Base-by-base conservation (phyloP, 2,888 invertebrate genomes). In the Dendrolimus pini region DNA sequence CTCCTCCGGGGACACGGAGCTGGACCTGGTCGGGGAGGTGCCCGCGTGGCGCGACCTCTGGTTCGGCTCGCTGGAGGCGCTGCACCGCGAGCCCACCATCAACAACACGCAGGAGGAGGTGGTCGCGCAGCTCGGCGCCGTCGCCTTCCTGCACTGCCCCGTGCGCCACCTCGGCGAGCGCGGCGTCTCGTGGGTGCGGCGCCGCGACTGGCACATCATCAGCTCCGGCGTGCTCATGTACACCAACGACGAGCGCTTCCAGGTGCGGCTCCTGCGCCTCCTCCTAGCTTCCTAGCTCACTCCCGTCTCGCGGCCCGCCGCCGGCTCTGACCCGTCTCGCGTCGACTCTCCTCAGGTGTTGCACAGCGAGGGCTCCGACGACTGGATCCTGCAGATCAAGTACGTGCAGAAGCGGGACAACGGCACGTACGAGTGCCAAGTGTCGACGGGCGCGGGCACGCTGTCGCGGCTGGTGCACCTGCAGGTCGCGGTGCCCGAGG, bases 181-280 rank as follows among this genome's bases (percentile, higher is more conserved):
- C 75, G 94, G 94, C 71, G 94, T 94, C 74, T 97, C 97, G 58
- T 97, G 97, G 97, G 96, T 97, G 70, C 93, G 97, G 58, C 93
- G 96, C 65, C 93, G 97, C 77, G 97, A 97, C 91, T 97, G 97
- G 96, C 97, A 97, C 92, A 97, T 97, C 78, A 93, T 97, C 79
- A 97, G 97, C 74, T 96, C 96, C 61, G 97, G 97, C 56, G 93
- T 96, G 84, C 95, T 95, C 85, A 95, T 97, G 75, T 97, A 96
- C 90, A 97, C 97, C 70, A 97, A 96, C 87, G 97, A 97, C 86
- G 96, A 97, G 81, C 93, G 96, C 70, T 96, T 96, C 82, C 93
- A 93, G 74, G 92, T 92, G 62, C 30, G 30, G 30, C 30, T 6
- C 6, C 6, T 30, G 30, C 30, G 3, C 30, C 30, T 30, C 30